Evolutionary conservation across 1,140 invertebrate genomes (phyloP), one percentile per base, ranked within the genome.

Genomic region (Panulirus ornatus): DNA sequence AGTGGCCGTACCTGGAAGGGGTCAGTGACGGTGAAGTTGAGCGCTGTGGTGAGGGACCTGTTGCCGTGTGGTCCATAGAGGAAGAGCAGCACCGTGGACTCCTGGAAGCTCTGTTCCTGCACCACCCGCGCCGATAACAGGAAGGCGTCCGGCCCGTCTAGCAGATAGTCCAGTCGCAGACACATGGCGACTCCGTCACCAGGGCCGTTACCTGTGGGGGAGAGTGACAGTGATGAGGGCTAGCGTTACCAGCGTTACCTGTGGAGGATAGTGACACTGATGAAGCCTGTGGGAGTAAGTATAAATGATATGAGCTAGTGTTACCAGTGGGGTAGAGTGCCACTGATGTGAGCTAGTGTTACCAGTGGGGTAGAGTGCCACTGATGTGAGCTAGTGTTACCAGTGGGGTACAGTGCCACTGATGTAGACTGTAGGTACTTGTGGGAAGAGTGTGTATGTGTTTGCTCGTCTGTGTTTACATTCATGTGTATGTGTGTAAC

Each of bases 111-210:
- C 9, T 47, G 54, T 16, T 54, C 47, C 70, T 89, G 30, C 47
- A 75, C 34, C 30, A 83, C 42, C 66, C 76, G 38, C 44, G 66
- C 79, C 14, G 87, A 82, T n/a, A 89, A 47, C 0, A 89, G 79
- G 79, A 89, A 89, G 66, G 87, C 79, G 34, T 89, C 87, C 0
- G 87, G 87, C 16, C 87, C 87, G 47, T 89, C 79, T 36, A 89
- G 22, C 19, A 89, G 87, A 79, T 89, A 89, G 44, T 75, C 70
- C 5, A 89, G 19, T 8, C 79, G 79, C 40, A 89, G 34, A 34
- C 87, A 89, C 63, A 82, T 83, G 36, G 34, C 73, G 34, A 44
- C 36, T 40, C 73, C 42, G 36, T 27, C 1, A 0, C 5, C 44
- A 6, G 14, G 14, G 14, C 44, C 14, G 14, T 47, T 47, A 47